Evolutionary conservation across 2,113 vertebrate species (phyloP).

Genomic region (Chionis minor): DNA sequence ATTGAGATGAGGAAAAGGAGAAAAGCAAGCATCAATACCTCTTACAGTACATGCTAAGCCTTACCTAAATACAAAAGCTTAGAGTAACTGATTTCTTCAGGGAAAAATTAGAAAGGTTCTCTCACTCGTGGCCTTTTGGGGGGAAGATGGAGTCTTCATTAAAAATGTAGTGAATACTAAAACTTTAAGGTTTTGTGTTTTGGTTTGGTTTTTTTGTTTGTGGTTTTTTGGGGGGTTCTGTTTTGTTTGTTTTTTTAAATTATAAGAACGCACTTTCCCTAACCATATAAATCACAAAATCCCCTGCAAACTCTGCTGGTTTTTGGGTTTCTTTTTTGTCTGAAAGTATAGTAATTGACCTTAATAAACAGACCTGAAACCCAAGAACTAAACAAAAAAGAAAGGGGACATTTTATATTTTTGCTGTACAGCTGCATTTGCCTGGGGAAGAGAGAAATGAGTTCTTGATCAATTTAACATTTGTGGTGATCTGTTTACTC

Average conservation of each 20-base stretch:
- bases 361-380: background rate
- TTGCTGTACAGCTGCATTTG: background rate
- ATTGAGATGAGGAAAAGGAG: background rate
- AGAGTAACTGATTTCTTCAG: background rate
- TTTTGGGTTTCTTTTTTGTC: background rate
- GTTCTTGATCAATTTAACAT: background rate
- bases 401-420: background rate
- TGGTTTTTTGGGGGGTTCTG: too few relatives aligned
- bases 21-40: background rate
- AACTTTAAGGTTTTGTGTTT: background rate
- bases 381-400: background rate
- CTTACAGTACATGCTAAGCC: background rate
- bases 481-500: background rate
- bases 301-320: background rate
- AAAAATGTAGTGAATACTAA: background rate
- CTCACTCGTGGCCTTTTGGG: background rate
- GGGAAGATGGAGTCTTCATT: background rate
- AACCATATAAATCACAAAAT: background rate
- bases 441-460: background rate
- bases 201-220: too few relatives aligned
- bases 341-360: background rate
- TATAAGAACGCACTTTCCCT: background rate
- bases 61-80: background rate
- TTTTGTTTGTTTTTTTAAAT: background rate
- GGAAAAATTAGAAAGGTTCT: background rate